A percentile compares a stretch with the other conserved stretches of the same genome.
Conservation (phyloP, 2,888 invertebrate species). For the Tenodera sinensis region DNA sequence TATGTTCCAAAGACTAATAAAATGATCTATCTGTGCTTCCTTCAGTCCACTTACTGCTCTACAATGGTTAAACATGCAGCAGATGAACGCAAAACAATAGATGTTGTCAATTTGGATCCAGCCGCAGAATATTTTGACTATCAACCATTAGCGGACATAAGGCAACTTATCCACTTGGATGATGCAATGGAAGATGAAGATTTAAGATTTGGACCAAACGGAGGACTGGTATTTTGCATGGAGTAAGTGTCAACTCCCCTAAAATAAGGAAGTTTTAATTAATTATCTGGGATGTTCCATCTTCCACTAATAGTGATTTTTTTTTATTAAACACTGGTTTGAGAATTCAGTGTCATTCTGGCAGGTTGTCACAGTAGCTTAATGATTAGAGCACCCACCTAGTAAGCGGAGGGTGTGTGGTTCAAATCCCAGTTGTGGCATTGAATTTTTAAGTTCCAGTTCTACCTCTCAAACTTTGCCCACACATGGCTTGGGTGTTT, state of each 20-base stretch:
- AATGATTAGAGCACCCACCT: too few species aligned
- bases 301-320: too few species aligned
- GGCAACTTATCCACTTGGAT: slow-evolving; percentile 88
- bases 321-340: too few species aligned
- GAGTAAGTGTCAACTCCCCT: slow-evolving; percentile 58
- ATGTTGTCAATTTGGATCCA: slow-evolving; percentile 94
- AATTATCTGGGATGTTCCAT: too few species aligned
- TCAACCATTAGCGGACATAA: slow-evolving; percentile 76
- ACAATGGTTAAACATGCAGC: slow-evolving; percentile 82
- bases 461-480: too few species aligned
- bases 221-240: slow-evolving; percentile 91
- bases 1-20: too few species aligned
- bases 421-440: too few species aligned
- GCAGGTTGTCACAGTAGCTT: too few species aligned
- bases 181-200: slow-evolving; percentile 98
- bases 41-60: slow-evolving; percentile 90
- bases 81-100: slow-evolving; percentile 67
- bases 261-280: neutral
- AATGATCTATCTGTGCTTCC: slow-evolving; percentile 27
- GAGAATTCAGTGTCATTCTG: too few species aligned
- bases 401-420: too few species aligned
- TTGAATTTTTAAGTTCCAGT: too few species aligned
- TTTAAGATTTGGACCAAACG: slow-evolving; percentile 93
- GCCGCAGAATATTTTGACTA: slow-evolving; percentile 97
- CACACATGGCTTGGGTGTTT: too few species aligned